These are phyloP conservation scores for Amniataba percoides DNA, from an alignment of 2,797 vertebrate genomes.

Conservation along the genomic window DNA sequence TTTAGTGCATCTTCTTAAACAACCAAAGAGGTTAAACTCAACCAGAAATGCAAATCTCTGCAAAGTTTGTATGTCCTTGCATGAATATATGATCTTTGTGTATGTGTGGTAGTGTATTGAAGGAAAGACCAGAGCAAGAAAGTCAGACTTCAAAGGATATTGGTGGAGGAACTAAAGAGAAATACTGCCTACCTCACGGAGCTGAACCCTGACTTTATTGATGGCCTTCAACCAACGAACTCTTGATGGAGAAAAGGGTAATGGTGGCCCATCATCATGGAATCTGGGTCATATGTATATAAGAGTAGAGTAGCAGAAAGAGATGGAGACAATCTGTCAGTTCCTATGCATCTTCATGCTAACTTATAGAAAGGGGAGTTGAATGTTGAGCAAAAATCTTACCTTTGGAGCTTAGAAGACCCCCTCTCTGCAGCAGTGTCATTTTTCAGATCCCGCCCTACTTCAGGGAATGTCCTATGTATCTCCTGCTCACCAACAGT, in stretches of 20 bases:
- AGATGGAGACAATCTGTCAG: neutral
- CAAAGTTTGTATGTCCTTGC: neutral
- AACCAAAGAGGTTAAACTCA: slow-evolving; percentile 74
- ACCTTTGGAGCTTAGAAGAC: slow-evolving; percentile 81
- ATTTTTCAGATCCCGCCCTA: slow-evolving; percentile 57
- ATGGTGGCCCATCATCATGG: slow-evolving; percentile 83
- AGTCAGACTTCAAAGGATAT: slow-evolving; percentile 1
- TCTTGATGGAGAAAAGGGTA: slow-evolving; percentile 90
- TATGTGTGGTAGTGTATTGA: neutral
- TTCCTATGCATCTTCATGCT: neutral
- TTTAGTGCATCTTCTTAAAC: slow-evolving; percentile 26
- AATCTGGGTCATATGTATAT: slow-evolving; percentile 65
- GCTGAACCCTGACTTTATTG: slow-evolving; percentile 93
- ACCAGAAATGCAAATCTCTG: slow-evolving; percentile 45
- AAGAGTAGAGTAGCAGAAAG: slow-evolving; percentile 8
- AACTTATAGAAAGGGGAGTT: neutral
- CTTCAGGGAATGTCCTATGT: slow-evolving; percentile 53
- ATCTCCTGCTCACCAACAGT: slow-evolving; percentile 56
- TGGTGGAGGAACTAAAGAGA: slow-evolving; percentile 22
- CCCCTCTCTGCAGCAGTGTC: slow-evolving; percentile 67
- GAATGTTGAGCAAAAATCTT: neutral
- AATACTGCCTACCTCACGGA: slow-evolving; percentile 92
- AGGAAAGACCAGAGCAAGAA: slow-evolving; percentile 2
- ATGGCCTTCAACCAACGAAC: slow-evolving; percentile 95
- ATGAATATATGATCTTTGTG: neutral